These are phyloP conservation scores for Campodea augens DNA, from an alignment of 1,140 invertebrate species.

Conservation along the genomic window DNA sequence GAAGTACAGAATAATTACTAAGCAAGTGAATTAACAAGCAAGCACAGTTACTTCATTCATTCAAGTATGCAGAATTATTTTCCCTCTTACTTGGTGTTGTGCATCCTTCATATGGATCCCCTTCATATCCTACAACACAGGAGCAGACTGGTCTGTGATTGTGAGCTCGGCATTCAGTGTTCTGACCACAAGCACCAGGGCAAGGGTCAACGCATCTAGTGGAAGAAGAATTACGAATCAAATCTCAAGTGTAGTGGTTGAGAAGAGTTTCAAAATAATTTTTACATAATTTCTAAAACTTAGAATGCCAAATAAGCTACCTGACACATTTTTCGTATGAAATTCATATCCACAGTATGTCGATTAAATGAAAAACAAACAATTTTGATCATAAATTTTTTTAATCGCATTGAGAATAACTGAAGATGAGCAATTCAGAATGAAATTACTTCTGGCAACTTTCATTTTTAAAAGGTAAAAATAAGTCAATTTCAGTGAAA, in stretches of 20 bases:
- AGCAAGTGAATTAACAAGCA: no score
- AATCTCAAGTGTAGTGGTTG: conserved; percentile 32
- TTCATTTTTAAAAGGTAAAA: no score
- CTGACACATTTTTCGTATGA: conserved; percentile 11
- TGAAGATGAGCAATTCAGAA: no score
- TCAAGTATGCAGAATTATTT: background rate
- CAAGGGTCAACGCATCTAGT: conserved; percentile 35
- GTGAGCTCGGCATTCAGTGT: conserved; percentile 30
- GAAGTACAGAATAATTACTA: no score
- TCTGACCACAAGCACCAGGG: conserved; percentile 24
- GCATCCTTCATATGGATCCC: conserved; percentile 33
- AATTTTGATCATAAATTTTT: no score
- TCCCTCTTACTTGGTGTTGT: conserved; percentile 1
- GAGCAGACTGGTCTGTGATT: conserved; percentile 45
- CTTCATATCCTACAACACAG: conserved; percentile 33
- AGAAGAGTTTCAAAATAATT: conserved; percentile 17
- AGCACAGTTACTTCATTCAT: no score
- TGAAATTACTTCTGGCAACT: no score
- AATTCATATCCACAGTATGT: conserved; percentile 18
- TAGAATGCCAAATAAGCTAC: no score
- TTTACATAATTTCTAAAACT: conserved; percentile 15
- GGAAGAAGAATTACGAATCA: conserved; percentile 44
- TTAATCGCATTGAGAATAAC: no score
- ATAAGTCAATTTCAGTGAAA: no score
- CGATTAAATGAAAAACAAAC: no score